Percentiles rank a stretch among this genome's conserved stretches.
These are phyloP conservation scores for Tragelaphus strepsiceros DNA, from an alignment of 2,113 vertebrate genomes.

Conservation along the genomic window DNA sequence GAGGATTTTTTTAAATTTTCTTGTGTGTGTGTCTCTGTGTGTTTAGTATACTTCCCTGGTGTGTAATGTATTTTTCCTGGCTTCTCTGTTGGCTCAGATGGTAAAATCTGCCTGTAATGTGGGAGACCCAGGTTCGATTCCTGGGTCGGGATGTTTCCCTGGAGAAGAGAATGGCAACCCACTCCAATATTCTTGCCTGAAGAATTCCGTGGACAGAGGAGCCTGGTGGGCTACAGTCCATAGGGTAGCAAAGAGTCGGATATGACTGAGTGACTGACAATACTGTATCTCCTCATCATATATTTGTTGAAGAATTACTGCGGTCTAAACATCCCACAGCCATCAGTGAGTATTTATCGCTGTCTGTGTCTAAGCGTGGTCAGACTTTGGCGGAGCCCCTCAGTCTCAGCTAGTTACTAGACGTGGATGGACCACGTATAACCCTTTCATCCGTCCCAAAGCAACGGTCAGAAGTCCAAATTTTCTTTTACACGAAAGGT, in stretches of 20 bases:
- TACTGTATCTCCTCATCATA: neutral
- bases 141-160: neutral
- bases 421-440: rapidly evolving
- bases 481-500: neutral
- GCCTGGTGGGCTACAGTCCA: neutral
- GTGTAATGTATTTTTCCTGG: neutral
- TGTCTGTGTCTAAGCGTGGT: neutral
- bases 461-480: neutral
- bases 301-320: neutral
- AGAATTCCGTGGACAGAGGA: neutral
- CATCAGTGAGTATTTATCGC: rapidly evolving
- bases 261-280: neutral
- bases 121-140: neutral
- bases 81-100: neutral
- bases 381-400: neutral
- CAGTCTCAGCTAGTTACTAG: neutral
- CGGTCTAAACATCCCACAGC: neutral
- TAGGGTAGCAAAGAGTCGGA: neutral
- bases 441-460: neutral
- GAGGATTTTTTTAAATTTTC: neutral
- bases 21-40: neutral
- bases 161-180: neutral
- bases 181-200: neutral
- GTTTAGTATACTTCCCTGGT: neutral
- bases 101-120: neutral